Percentiles rank a stretch among this genome's conserved stretches.
phyloP scores from a whole-genome alignment of 2,888 invertebrate genomes.

The Spodoptera picta region DNA sequence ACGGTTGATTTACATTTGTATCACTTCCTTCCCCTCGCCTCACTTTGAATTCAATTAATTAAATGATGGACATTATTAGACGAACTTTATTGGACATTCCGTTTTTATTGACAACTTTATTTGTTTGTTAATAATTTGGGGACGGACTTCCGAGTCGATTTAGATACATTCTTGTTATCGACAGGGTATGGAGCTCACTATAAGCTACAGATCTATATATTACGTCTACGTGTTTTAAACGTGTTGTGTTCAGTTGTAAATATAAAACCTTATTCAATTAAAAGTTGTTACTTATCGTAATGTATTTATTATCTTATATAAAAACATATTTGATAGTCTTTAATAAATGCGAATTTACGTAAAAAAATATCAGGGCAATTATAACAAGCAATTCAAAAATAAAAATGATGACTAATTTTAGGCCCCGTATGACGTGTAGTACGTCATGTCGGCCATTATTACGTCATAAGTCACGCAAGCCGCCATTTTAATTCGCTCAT shows the following conservation, averaged over 20 bases:
- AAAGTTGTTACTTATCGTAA: too few relatives aligned
- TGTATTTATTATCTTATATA: too few relatives aligned
- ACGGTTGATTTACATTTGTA: constrained; percentile 60
- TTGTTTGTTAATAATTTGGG: constrained; percentile 29
- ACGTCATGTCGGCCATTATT: constrained; percentile 59
- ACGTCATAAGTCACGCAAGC: constrained; percentile 70
- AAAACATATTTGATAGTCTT: too few relatives aligned
- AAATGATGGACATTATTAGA: constrained; percentile 41
- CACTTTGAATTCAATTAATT: constrained; percentile 45
- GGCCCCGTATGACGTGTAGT: constrained; percentile 38
- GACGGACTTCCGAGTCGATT: constrained; percentile 2
- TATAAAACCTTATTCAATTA: too few relatives aligned
- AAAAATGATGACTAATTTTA: constrained; percentile 27
- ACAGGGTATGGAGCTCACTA: neutral
- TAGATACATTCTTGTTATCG: constrained; percentile 2
- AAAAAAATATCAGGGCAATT: neutral
- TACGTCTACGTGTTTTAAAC: neutral
- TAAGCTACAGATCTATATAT: neutral
- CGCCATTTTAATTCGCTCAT: constrained; percentile 75
- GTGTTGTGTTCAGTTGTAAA: too few relatives aligned
- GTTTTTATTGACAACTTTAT: constrained; percentile 36
- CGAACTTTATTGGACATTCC: constrained; percentile 28
- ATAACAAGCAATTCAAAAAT: constrained; percentile 10
- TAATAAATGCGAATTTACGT: too few relatives aligned
- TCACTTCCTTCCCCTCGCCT: constrained; percentile 20